phyloP scores from a whole-genome alignment of 64 coral and sea anemone genomes.

The Pachyseris speciosa region DNA sequence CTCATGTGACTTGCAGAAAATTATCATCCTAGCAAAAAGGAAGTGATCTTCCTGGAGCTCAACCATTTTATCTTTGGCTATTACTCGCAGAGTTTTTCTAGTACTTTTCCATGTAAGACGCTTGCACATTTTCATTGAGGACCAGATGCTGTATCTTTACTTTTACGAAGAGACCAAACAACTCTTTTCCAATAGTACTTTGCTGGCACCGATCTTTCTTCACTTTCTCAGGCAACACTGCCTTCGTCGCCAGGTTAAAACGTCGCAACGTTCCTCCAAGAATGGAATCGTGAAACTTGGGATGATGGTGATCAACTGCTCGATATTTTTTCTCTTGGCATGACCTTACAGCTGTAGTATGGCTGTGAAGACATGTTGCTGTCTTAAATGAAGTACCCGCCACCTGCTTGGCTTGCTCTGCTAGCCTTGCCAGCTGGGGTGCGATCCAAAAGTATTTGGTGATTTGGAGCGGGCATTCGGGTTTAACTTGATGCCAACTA shows the following conservation, averaged over 20 bases:
- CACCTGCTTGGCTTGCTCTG: constrained; percentile 40
- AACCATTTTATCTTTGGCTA: constrained; percentile 19
- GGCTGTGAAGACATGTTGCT: constrained; percentile 3
- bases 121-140: constrained; percentile 43
- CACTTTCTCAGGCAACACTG: constrained; percentile 34
- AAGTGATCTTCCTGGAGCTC: constrained; percentile 67
- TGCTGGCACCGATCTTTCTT: constrained; percentile 29
- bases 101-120: constrained; percentile 23
- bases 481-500: background rate
- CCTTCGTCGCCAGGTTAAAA: constrained; percentile 71
- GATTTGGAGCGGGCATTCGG: background rate
- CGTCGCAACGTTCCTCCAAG: constrained; percentile 30
- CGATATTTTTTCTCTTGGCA: constrained; percentile 48
- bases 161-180: constrained; percentile 22
- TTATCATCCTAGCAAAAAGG: constrained; percentile 60
- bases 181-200: constrained; percentile 30
- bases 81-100: constrained; percentile 36
- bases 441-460: constrained; percentile 24
- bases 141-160: constrained; percentile 33
- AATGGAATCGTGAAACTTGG: constrained; percentile 56
- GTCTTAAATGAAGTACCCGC: constrained; percentile 25
- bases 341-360: constrained; percentile 7
- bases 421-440: constrained; percentile 35
- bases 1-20: constrained; percentile 50
- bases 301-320: constrained; percentile 12